A percentile compares a stretch with the other conserved stretches of the same genome.
These are phyloP conservation scores for Sciurus carolinensis DNA, from an alignment of 2,797 vertebrate species.

Conservation along the genomic window DNA sequence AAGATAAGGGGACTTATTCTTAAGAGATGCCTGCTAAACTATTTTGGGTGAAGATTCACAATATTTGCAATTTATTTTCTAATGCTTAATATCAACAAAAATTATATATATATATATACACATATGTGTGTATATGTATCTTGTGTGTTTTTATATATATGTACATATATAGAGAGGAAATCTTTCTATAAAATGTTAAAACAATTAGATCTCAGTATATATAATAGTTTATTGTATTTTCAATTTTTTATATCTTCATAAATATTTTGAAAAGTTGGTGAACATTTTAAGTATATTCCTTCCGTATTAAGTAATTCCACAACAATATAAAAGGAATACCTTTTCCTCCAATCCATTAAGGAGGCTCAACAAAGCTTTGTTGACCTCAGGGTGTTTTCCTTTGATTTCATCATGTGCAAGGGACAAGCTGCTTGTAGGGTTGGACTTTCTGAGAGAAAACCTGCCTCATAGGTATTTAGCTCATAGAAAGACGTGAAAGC, in stretches of 20 bases:
- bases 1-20: neutral
- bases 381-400: neutral
- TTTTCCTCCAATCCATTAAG: constrained; percentile 17
- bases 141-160: neutral
- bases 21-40: neutral
- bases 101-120: neutral
- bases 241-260: neutral
- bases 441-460: constrained; percentile 53
- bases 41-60: neutral
- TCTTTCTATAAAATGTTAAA: too few species aligned
- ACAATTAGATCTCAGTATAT: neutral
- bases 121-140: too few species aligned
- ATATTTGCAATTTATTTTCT: constrained; percentile 21
- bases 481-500: neutral
- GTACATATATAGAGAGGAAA: neutral
- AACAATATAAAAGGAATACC: neutral
- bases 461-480: neutral
- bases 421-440: neutral
- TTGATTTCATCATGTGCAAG: neutral
- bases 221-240: neutral
- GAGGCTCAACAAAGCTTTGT: neutral
- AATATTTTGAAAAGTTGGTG: neutral
- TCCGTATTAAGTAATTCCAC: constrained; percentile 38
- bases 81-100: neutral
- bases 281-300: neutral